Evolutionary conservation across 1,140 invertebrate genomes (phyloP), one percentile per base, ranked within the genome.

Genomic region (Ylistrum balloti): DNA sequence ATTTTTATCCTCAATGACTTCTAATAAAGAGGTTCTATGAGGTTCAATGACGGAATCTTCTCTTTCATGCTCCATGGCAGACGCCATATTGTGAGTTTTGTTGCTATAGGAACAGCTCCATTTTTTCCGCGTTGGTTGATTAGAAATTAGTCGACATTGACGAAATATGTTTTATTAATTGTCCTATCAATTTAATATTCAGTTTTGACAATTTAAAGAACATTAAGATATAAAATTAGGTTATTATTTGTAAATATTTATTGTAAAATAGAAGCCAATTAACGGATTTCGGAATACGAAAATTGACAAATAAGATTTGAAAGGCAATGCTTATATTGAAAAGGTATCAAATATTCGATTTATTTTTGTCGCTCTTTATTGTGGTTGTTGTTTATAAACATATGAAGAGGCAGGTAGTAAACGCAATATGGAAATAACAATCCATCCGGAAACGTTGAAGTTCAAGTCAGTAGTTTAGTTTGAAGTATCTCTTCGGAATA

Each of bases 1-100:
- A 86, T 94, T 95, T 94, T 94, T 94, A 41, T 95, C 95, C 92
- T 95, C 94, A 32, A 95, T 95, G 48, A 95, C 92, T 86, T 95
- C 94, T 74, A 95, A 90, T 48, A 95, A 91, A 38, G 95, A 95
- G 33, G 93, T 93, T 92, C 94, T 94, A 85, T 93, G 92, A 38
- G 86, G 38, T 48, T 95, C 95, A 33, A 94, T 87, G 33, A 92
- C 34, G 7, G 94, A 93, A 56, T 95, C 95, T 38, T 94, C 94
- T 33, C 89, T 88, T 88, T 93, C 93, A 2, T n/a, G 56, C n/a
- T 90, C 91, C 41, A 91, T 90, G 89, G 94, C 93, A 86, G 92
- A 90, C 93, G 94, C 95, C 95, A 95, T 95, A 45, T 94, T 95
- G 94, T 91, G 87, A 91, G 38, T 38, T 48, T 32, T 85, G 88